Evolutionary conservation across 2,888 invertebrate species (phyloP).

Genomic region (Pegoplata infirma): DNA sequence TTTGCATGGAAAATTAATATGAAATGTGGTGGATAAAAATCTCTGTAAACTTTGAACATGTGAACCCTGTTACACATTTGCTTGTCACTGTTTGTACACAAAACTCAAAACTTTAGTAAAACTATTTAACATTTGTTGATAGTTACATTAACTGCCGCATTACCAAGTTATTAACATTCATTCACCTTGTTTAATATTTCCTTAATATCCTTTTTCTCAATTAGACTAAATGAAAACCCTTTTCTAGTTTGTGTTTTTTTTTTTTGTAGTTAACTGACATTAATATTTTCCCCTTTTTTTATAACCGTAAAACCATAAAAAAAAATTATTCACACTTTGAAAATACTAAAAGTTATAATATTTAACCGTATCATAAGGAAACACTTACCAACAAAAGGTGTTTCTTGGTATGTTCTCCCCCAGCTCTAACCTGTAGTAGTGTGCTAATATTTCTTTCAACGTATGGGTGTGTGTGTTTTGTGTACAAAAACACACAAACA

Average conservation of each 20-base stretch:
- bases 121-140: background rate
- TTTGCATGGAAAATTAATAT: too few species aligned
- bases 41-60: too few species aligned
- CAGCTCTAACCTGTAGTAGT: background rate
- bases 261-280: too few species aligned
- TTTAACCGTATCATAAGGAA: conserved; percentile 24
- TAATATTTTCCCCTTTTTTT: conserved; percentile 37
- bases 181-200: conserved; percentile 2
- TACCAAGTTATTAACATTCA: background rate
- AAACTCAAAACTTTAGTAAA: background rate
- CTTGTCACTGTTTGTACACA: too few species aligned
- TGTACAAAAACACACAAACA: too few species aligned
- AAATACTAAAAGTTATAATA: conserved; percentile 17
- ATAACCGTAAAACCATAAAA: conserved; percentile 44
- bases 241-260: background rate
- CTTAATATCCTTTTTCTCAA: background rate
- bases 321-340: conserved; percentile 26
- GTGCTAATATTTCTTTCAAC: background rate
- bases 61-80: too few species aligned
- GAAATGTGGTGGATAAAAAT: too few species aligned
- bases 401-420: background rate
- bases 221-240: background rate
- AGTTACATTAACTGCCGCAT: background rate
- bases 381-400: conserved; percentile 26
- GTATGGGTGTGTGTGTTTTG: background rate